Evolutionary conservation across 2,888 invertebrate genomes (phyloP), one percentile per base, ranked within the genome.

Genomic region (Drosophila multiciliata): DNA sequence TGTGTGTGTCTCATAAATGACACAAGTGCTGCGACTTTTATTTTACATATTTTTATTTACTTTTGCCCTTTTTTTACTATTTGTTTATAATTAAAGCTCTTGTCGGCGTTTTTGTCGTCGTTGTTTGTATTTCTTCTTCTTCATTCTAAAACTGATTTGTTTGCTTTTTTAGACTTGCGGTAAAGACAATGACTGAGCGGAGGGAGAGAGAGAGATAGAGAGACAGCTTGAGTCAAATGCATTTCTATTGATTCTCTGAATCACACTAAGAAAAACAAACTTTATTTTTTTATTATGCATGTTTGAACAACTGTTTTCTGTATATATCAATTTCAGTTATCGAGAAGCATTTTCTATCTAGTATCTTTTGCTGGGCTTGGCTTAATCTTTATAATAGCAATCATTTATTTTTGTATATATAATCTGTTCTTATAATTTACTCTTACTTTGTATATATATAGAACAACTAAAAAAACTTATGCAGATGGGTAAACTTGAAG

Each of bases 31-130:
- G 67, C 2, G 57, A 49, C 73, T 67, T 65, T 57, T 53, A 45
- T 42, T 36, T 35, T 49, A 49, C 57, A 65, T 57, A 50, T 35
- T 66, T 53, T 55, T 53, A 40, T 70, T 45, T 57, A 61, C 58
- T 40, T 58, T 50, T 63, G 26, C 55, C 55, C 38, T 40, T 55
- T 36, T 77, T 70, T 60, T 61, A 62, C 67, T 90, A 80, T 86
- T 86, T 89, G 89, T 69, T 81, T 89, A 87, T 89, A 90, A 90
- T 87, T 86, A 89, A 88, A 87, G 76, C 82, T 84, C 66, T 73
- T 78, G 81, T 67, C 78, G 78, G 78, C 78, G 23, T 67, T 68
- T 77, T 77, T 78, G 65, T 78, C 68, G 54, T 36, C 38, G 8
- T 40, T 29, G 15, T 57, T 29, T 36, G 35, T 20, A 29, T 33